Evolutionary conservation across 2,113 vertebrate genomes (phyloP).

Genomic region (Phrynocephalus versicolor): DNA sequence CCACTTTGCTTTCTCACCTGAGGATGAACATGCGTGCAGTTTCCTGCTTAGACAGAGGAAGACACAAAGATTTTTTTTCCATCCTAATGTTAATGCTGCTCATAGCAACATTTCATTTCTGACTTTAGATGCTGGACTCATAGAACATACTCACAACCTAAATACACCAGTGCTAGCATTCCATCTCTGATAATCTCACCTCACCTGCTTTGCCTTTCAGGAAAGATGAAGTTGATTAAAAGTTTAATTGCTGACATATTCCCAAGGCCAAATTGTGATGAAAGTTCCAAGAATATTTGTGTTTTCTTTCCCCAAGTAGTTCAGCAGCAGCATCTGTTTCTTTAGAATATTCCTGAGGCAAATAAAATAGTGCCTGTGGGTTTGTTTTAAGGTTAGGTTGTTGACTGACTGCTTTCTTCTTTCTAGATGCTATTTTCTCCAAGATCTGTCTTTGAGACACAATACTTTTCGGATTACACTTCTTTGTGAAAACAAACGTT

Average conservation of each 20-base stretch:
- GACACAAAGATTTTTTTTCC: too few species aligned
- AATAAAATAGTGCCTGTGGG: background rate
- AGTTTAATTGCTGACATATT: background rate
- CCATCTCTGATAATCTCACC: background rate
- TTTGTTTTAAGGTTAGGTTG: constrained; percentile 17
- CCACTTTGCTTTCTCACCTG: too few species aligned
- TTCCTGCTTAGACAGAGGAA: too few species aligned
- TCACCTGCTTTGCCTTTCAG: background rate
- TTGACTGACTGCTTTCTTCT: constrained; percentile 13
- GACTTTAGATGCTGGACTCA: background rate
- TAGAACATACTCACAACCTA: background rate
- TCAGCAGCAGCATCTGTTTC: background rate
- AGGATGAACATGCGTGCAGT: too few species aligned
- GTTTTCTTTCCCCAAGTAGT: background rate
- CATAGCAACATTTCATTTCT: background rate
- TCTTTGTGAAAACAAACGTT: background rate
- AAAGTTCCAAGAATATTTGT: background rate
- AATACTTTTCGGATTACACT: background rate
- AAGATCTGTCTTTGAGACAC: background rate
- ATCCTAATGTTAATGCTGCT: background rate
- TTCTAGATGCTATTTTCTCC: constrained; percentile 20
- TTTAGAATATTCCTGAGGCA: background rate
- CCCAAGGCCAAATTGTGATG: background rate
- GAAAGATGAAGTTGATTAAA: background rate
- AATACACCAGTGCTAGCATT: background rate